A percentile compares a stretch with the other conserved stretches of the same genome.
phyloP scores from a whole-genome alignment of 2,113 vertebrate species.

The Abramis brama region DNA sequence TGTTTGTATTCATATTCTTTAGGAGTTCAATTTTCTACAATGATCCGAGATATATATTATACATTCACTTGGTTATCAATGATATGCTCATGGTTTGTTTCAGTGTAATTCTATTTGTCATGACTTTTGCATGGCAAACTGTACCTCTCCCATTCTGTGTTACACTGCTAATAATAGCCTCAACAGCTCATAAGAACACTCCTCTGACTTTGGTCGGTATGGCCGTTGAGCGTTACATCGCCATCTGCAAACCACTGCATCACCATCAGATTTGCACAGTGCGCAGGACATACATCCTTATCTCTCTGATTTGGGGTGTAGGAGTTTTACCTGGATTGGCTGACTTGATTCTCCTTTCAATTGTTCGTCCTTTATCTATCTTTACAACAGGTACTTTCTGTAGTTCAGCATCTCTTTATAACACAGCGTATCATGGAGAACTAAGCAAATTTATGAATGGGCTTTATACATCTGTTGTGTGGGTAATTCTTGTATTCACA shows the following conservation, averaged over 20 bases:
- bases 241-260: conserved; percentile 71
- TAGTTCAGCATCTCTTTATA: conserved; percentile 25
- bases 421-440: conserved; percentile 41
- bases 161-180: conserved; percentile 38
- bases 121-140: conserved; percentile 43
- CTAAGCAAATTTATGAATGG: conserved; percentile 10
- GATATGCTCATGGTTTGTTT: conserved; percentile 65
- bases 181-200: conserved; percentile 61
- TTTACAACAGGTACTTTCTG: conserved; percentile 52
- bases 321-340: conserved; percentile 60
- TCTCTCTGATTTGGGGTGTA: conserved; percentile 65
- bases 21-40: conserved; percentile 55
- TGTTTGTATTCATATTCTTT: conserved; percentile 62
- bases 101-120: conserved; percentile 55
- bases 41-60: conserved; percentile 70
- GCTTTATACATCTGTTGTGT: conserved; percentile 60
- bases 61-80: conserved; percentile 69
- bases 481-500: conserved; percentile 62
- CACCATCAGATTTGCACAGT: conserved; percentile 69
- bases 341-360: conserved; percentile 65
- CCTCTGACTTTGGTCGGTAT: conserved; percentile 75
- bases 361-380: conserved; percentile 57
- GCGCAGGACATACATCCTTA: conserved; percentile 58
- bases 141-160: conserved; percentile 53
- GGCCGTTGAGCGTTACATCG: conserved; percentile 75